A percentile compares a stretch with the other conserved stretches of the same genome.
Conservation (phyloP, 2,113 vertebrate genomes). For the Ceratotherium simum region DNA sequence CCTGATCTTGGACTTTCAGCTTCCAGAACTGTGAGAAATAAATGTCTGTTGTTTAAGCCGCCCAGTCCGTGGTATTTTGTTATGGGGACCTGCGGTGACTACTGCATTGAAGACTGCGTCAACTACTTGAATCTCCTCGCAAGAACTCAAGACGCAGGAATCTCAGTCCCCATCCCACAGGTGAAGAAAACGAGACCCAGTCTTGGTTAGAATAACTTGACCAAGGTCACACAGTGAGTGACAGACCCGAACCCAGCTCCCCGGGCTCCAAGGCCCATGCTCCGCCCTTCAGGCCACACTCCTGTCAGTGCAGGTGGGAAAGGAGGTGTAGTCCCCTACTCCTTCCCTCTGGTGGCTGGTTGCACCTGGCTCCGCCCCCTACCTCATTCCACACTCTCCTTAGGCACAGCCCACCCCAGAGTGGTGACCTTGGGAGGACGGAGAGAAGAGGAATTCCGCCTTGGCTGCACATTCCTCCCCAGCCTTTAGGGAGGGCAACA, state of each 20-base stretch:
- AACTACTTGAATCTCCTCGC: not conserved
- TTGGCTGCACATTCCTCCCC: slow-evolving; percentile 72
- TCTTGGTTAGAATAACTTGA: not conserved
- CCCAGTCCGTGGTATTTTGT: not conserved
- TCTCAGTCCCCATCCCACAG: not conserved
- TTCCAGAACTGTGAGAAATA: not conserved
- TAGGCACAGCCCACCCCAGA: not conserved
- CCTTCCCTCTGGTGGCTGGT: not conserved
- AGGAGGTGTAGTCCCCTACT: not conserved
- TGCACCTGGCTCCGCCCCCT: not conserved
- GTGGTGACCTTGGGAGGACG: not conserved
- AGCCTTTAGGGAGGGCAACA: slow-evolving; percentile 62
- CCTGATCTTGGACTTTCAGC: not conserved
- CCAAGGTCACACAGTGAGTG: not conserved
- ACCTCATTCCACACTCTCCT: not conserved
- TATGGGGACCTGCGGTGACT: not conserved
- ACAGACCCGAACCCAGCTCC: not conserved
- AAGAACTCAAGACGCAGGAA: not conserved
- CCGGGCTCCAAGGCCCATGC: not conserved
- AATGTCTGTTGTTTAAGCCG: not conserved
- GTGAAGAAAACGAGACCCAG: not conserved
- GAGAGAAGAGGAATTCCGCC: slow-evolving; percentile 63
- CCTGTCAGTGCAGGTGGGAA: not conserved
- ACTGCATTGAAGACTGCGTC: not conserved
- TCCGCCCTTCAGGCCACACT: not conserved